These are phyloP conservation scores for Lindbergichthys nudifrons DNA, from an alignment of 2,797 vertebrate genomes.

Conservation along the genomic window DNA sequence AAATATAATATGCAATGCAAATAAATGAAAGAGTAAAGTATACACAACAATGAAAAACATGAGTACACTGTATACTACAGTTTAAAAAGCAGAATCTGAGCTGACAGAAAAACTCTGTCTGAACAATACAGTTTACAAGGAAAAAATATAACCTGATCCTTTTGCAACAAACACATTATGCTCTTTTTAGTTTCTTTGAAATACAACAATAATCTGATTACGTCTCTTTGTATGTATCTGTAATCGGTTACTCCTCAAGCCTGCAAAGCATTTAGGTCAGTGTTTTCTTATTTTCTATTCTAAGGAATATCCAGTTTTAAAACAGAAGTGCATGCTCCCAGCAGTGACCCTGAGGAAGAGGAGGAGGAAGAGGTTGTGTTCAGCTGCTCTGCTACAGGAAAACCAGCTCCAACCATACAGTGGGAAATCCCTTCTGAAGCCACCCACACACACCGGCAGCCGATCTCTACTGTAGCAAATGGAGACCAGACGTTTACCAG, in stretches of 20 bases:
- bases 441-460: accelerated
- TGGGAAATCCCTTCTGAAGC: conserved; percentile 45
- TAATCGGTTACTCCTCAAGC: neutral
- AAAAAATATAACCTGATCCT: too few species aligned
- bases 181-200: too few species aligned
- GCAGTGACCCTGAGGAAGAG: accelerated
- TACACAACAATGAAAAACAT: too few species aligned
- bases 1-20: too few species aligned
- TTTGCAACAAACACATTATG: too few species aligned
- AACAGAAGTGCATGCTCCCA: neutral
- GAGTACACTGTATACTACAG: too few species aligned
- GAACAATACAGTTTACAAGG: too few species aligned
- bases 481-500: conserved; percentile 64
- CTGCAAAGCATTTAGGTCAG: neutral
- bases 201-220: too few species aligned
- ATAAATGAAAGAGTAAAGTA: too few species aligned
- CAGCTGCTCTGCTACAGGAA: conserved; percentile 81
- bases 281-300: neutral
- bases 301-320: conserved; percentile 75
- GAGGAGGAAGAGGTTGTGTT: conserved; percentile 31
- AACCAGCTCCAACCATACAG: conserved; percentile 72
- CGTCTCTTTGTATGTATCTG: neutral
- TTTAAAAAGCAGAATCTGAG: too few species aligned
- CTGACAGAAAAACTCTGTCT: too few species aligned
- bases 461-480: neutral